A percentile compares a stretch with the other conserved stretches of the same genome.
phyloP scores from a whole-genome alignment of 1,140 invertebrate genomes.

The Euschistus heros region DNA sequence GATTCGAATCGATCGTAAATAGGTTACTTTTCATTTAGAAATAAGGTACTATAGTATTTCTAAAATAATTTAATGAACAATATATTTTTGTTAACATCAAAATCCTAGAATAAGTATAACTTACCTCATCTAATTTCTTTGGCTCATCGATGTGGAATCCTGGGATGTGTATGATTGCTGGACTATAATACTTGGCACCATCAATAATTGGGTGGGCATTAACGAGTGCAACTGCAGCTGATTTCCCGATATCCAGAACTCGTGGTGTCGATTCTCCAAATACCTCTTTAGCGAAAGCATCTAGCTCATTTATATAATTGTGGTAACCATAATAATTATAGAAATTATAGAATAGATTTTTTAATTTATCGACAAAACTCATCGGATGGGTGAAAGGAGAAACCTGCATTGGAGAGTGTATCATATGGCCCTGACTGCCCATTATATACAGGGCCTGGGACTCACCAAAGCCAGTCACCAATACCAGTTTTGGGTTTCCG shows the following conservation, averaged over 20 bases:
- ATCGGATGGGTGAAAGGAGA: constrained; percentile 40
- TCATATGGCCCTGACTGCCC: constrained; percentile 25
- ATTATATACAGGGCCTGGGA: constrained; percentile 21
- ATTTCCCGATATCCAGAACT: constrained; percentile 38
- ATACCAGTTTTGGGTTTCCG: constrained; percentile 34
- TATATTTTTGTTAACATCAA: no score
- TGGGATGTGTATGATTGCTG: constrained; percentile 45
- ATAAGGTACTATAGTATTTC: no score
- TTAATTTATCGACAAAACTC: constrained; percentile 43
- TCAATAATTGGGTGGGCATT: constrained; percentile 45
- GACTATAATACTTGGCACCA: constrained; percentile 37
- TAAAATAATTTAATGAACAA: no score
- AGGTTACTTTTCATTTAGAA: no score
- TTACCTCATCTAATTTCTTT: constrained; percentile 21
- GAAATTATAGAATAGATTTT: constrained; percentile 34
- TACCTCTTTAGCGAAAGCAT: constrained; percentile 37
- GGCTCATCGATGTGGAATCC: constrained; percentile 41
- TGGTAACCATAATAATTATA: neutral
- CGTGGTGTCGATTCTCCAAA: constrained; percentile 37
- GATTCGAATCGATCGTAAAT: no score
- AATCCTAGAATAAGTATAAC: no score
- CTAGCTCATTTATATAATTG: constrained; percentile 1
- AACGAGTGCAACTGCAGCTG: constrained; percentile 40
- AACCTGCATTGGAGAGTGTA: constrained; percentile 44
- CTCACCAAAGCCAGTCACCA: constrained; percentile 32